Evolutionary conservation across 2,888 invertebrate genomes (phyloP).

Genomic region (Cephus spinipes): DNA sequence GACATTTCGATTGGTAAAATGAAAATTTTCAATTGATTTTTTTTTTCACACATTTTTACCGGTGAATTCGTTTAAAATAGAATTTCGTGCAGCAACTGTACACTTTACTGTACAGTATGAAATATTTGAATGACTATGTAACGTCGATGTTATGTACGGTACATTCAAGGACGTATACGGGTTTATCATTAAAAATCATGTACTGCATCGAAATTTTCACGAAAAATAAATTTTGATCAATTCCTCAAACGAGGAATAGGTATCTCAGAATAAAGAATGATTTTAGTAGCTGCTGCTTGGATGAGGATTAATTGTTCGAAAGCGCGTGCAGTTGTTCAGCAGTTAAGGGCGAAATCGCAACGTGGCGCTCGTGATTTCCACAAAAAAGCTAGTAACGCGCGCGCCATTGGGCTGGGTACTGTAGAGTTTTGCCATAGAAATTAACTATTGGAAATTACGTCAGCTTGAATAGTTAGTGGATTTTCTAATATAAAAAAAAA

Average conservation of each 20-base stretch:
- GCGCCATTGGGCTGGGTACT: not conserved
- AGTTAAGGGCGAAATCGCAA: not conserved
- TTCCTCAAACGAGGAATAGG: not conserved
- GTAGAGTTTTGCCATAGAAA: too few relatives aligned
- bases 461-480: not conserved
- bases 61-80: too few relatives aligned
- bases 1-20: conserved; percentile 39
- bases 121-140: too few relatives aligned
- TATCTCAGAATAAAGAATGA: not conserved
- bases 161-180: not conserved
- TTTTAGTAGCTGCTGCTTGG: not conserved
- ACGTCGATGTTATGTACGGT: not conserved
- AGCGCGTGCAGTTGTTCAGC: not conserved
- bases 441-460: not conserved
- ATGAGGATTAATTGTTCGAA: not conserved
- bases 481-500: not conserved
- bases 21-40: not conserved
- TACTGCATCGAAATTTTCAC: not conserved
- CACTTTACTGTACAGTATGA: too few relatives aligned
- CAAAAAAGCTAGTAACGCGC: not conserved
- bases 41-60: not conserved
- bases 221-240: not conserved
- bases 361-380: not conserved
- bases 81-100: too few relatives aligned
- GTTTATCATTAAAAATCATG: not conserved